Evolutionary conservation across 2,888 invertebrate species (phyloP), one percentile per base, ranked within the genome.

Genomic region (Epicampocera succincta): DNA sequence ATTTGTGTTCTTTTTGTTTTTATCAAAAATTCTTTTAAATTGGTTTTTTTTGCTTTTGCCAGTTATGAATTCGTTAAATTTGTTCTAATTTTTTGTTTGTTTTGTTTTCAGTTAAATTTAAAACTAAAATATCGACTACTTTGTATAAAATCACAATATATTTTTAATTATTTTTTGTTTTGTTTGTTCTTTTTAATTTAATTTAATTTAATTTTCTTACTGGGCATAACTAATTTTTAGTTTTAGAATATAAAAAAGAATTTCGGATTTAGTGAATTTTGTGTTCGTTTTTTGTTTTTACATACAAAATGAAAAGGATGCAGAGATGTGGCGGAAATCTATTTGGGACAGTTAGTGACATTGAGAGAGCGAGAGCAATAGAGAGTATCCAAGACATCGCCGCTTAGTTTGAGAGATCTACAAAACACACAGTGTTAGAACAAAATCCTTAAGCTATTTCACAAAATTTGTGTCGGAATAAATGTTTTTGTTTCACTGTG

Each of bases 131-230:
- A 84, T 80, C 84, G 71, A 84, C 84, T 84, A 85, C 75, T 85
- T 84, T 85, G 85, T 86, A 85, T 85, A 85, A 87, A 87, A 86
- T 87, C 85, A 87, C 85, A 84, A 83, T 85, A 77, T 78, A 78
- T 72, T 79, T 83, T 75, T 68, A 71, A 63, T 78, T 50, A 71
- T 42, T 69, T 69, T 44, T 78, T 78, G n/a, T n/a, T n/a, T n/a
- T n/a, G n/a, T 42, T 33, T 65, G 12, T 52, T 73, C 54, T 66
- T 74, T 46, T 54, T 80, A 29, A 29, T 58, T 72, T 54, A 69
- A 46, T 25, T 40, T n/a, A 42, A 48, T 54, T 65, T 66, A 74
- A 12, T 54, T 68, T 33, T 72, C 52, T 61, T 42, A 42, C 25
- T 58, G 58, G 61, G 72, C 56, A 71, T 82, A 71, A 66, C 78